Evolutionary conservation across 2,888 invertebrate genomes (phyloP), one percentile per base, ranked within the genome.

Genomic region (Ormyrus labotus): DNA sequence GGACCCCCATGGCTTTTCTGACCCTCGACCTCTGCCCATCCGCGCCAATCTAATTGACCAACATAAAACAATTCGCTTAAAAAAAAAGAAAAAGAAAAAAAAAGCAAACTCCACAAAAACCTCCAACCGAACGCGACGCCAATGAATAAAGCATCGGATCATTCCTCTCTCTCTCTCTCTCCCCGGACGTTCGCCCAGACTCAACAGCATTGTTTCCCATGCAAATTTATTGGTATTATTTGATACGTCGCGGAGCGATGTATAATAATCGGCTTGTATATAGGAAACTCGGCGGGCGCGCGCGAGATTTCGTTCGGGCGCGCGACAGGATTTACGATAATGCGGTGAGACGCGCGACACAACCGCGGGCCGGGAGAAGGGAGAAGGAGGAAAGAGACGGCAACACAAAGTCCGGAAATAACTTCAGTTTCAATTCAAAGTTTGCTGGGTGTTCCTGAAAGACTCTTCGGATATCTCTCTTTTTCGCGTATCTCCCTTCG

Each of bases 1-100:
- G 94, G 11, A 96, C 94, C 19, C 94, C 94, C 95, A 98, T 96
- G 47, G 95, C 92, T 83, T 94, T 92, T 9, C 99, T 93, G 2
- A 99, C 97, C 77, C 95, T 92, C 0, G 99, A 99, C 88, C 96
- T 96, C 0, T 94, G 95, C 0, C 99, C 99, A 92, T 99, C 99
- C 11, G 99, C 98, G 34, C 99, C 99, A 78, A 99, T 93, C 96
- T 96, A 88, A 69, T 19, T 47, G 19, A 58, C 8, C 69, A 60
- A 34, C 13, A 19, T n/a, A 55, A 67, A 55, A 34, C 34, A 34
- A 34, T 34, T 34, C 34, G 3, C 34, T 34, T 3, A 34, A 34
- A 34, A 34, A 34, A 4, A 19, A 19, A 13, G 13, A 19, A 19
- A 19, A 19, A 1, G 19, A 19, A 19, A 19, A 19, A 34, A 34